Conservation (phyloP, 1,140 invertebrate genomes). For the Coptotermes formosanus region DNA sequence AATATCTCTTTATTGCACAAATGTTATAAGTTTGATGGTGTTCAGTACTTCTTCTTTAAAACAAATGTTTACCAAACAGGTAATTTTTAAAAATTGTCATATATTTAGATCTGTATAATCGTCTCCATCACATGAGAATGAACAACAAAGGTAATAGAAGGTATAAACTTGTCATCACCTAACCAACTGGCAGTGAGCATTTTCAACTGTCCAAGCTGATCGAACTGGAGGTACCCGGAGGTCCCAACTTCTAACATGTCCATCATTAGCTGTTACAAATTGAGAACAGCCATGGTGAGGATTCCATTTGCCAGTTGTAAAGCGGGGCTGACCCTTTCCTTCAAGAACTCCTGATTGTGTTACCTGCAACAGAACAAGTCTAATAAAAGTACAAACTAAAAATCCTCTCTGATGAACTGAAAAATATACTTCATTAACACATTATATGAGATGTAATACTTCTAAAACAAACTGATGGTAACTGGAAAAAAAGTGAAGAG, state of each 20-base stretch:
- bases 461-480: too few species aligned
- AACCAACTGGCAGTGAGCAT: slow-evolving; percentile 84
- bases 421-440: neutral
- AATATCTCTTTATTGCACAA: too few species aligned
- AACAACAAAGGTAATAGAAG: too few species aligned
- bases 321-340: slow-evolving; percentile 70
- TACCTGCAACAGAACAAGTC: slow-evolving; percentile 41
- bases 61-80: too few species aligned
- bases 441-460: neutral
- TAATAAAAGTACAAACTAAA: neutral
- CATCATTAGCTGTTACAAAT: slow-evolving; percentile 81
- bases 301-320: slow-evolving; percentile 88
- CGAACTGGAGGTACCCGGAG: slow-evolving; percentile 64
- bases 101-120: too few species aligned
- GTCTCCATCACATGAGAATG: too few species aligned
- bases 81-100: too few species aligned
- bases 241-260: slow-evolving; percentile 84
- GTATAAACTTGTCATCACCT: slow-evolving; percentile 44
- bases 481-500: too few species aligned
- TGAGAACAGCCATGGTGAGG: slow-evolving; percentile 87
- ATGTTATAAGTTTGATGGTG: too few species aligned
- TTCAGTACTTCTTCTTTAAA: too few species aligned
- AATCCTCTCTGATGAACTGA: neutral
- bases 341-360: slow-evolving; percentile 52
- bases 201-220: slow-evolving; percentile 79